A percentile compares a stretch with the other conserved stretches of the same genome.
phyloP scores from a whole-genome alignment of 2,888 invertebrate species.

The Drosophila mimetica region DNA sequence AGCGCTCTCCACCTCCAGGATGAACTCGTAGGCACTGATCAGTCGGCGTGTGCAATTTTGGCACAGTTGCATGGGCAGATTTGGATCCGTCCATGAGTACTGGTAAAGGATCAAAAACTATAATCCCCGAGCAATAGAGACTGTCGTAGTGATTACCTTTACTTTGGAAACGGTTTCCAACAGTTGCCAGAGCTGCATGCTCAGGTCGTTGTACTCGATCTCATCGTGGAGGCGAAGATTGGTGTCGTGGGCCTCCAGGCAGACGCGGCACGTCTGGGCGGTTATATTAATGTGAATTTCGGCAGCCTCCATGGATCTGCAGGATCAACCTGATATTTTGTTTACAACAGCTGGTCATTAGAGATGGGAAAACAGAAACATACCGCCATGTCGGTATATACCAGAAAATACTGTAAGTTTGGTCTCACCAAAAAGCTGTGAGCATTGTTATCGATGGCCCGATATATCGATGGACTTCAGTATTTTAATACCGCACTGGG shows the following conservation, averaged over 20 bases:
- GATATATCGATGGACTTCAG: too few relatives aligned
- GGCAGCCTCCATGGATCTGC: conserved; percentile 4
- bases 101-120: conserved; percentile 17
- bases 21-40: conserved; percentile 78
- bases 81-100: conserved; percentile 58
- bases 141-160: conserved; percentile 57
- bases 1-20: conserved; percentile 72
- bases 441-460: too few relatives aligned
- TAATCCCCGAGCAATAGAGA: too few relatives aligned
- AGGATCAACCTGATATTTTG: neutral
- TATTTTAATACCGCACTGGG: too few relatives aligned
- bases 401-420: too few relatives aligned
- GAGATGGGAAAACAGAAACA: too few relatives aligned
- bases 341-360: neutral
- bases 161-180: conserved; percentile 71
- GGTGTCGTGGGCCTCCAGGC: conserved; percentile 63
- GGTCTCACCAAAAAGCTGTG: too few relatives aligned
- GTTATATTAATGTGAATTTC: conserved; percentile 20
- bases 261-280: conserved; percentile 71
- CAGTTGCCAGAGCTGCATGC: conserved; percentile 67
- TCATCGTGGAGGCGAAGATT: conserved; percentile 75
- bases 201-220: conserved; percentile 69
- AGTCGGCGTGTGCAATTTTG: conserved; percentile 74
- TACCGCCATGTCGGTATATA: too few relatives aligned
- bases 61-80: conserved; percentile 72